phyloP scores from a whole-genome alignment of 2,113 vertebrate species.

The Caretta caretta region DNA sequence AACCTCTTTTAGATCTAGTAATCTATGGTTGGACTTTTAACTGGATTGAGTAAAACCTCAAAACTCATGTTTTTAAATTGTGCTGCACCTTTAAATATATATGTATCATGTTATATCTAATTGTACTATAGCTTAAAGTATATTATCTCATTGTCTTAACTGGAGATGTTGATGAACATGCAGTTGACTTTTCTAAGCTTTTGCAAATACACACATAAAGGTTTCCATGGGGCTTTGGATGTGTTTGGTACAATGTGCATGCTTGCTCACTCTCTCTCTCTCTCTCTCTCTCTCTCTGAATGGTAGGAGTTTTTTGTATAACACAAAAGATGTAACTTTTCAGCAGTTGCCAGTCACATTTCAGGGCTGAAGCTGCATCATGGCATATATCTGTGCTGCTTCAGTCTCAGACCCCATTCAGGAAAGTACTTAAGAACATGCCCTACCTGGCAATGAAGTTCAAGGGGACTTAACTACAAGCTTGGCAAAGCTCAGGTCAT shows the following conservation, averaged over 20 bases:
- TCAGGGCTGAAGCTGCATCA: not conserved
- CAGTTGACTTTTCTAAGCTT: not conserved
- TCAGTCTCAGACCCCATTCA: not conserved
- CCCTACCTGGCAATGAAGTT: not conserved
- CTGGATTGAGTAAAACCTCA: not conserved
- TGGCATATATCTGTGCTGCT: not conserved
- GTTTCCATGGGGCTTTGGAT: not conserved
- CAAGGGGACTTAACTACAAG: not conserved
- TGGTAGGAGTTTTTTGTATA: not conserved
- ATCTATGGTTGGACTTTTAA: not conserved
- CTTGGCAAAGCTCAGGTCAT: not conserved
- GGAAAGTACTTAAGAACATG: not conserved
- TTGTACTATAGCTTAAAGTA: not conserved
- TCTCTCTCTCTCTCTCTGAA: not conserved
- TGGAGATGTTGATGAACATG: not conserved
- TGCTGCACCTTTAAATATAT: not conserved
- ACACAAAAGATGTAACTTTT: not conserved
- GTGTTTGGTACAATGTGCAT: not conserved
- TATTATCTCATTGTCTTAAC: not conserved
- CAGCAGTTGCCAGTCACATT: not conserved
- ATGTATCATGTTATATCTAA: not conserved
- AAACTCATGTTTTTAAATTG: not conserved
- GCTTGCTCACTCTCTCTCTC: too few species aligned
- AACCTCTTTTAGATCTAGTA: not conserved
- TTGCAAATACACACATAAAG: not conserved